phyloP scores from a whole-genome alignment of 2,113 vertebrate genomes.

The Poeciliopsis prolifica region DNA sequence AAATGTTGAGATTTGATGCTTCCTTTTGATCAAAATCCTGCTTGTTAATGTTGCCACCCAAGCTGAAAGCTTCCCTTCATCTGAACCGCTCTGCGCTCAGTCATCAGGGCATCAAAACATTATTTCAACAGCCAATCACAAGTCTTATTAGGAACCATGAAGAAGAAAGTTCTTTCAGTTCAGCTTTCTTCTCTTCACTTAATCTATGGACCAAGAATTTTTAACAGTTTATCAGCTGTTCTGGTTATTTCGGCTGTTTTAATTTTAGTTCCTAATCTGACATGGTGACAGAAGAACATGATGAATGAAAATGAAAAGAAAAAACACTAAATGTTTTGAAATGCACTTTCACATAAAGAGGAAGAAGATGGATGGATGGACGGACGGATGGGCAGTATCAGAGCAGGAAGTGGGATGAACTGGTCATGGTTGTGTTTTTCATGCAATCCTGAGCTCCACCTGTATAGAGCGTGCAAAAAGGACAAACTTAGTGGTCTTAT shows the following conservation, averaged over 20 bases:
- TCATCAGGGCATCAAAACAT: background rate
- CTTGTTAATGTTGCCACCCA: background rate
- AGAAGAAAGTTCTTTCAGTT: background rate
- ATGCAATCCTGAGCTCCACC: conserved; percentile 78
- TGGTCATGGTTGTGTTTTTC: conserved; percentile 50
- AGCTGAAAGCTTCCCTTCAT: background rate
- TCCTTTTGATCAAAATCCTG: no score
- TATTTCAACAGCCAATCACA: background rate
- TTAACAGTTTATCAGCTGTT: no score
- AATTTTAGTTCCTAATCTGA: background rate
- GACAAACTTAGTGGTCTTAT: conserved; percentile 81
- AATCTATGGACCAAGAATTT: background rate
- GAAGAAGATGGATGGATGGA: background rate
- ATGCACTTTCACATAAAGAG: no score
- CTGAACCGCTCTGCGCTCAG: no score
- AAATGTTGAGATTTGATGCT: no score
- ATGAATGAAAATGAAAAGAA: no score
- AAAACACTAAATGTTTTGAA: no score
- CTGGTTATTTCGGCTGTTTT: background rate
- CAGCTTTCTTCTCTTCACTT: background rate
- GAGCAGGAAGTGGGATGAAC: background rate
- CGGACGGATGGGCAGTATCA: background rate
- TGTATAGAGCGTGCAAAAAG: conserved; percentile 82
- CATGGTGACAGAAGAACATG: no score
- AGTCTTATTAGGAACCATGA: no score